Conservation (phyloP, 2,797 vertebrate genomes). For the Pangasius krempfi region DNA sequence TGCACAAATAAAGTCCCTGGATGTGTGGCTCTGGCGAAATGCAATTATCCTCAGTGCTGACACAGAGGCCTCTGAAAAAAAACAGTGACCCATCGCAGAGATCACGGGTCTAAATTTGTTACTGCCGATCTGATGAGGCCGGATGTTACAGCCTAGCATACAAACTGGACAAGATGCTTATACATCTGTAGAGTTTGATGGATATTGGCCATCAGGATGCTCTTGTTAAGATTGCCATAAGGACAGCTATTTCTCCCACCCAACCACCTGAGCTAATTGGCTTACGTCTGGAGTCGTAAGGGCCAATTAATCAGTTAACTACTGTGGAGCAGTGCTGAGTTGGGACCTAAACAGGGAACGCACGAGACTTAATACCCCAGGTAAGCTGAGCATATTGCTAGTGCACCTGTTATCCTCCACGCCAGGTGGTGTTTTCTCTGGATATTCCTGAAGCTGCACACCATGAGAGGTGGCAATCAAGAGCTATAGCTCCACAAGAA, state of each 20-base stretch:
- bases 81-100: constrained; percentile 11
- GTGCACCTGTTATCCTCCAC: constrained; percentile 41
- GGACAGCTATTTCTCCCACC: background rate
- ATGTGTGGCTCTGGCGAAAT: constrained; percentile 32
- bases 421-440: constrained; percentile 50
- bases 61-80: background rate
- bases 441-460: constrained; percentile 23
- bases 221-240: background rate
- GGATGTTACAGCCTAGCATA: background rate
- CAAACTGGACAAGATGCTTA: background rate
- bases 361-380: constrained; percentile 23
- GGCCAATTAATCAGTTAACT: constrained; percentile 48
- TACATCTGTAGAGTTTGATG: background rate
- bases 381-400: constrained; percentile 44
- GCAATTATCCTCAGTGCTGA: constrained; percentile 49
- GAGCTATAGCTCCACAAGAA: background rate
- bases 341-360: constrained; percentile 26
- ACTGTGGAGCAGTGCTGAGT: constrained; percentile 33
- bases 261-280: constrained; percentile 32
- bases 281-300: constrained; percentile 27
- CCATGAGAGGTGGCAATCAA: background rate
- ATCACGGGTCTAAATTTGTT: constrained; percentile 24
- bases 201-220: background rate
- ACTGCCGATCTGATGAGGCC: background rate
- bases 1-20: constrained; percentile 7